Base-by-base conservation (phyloP, 2,888 invertebrate genomes). In the Bombylius discolor region DNA sequence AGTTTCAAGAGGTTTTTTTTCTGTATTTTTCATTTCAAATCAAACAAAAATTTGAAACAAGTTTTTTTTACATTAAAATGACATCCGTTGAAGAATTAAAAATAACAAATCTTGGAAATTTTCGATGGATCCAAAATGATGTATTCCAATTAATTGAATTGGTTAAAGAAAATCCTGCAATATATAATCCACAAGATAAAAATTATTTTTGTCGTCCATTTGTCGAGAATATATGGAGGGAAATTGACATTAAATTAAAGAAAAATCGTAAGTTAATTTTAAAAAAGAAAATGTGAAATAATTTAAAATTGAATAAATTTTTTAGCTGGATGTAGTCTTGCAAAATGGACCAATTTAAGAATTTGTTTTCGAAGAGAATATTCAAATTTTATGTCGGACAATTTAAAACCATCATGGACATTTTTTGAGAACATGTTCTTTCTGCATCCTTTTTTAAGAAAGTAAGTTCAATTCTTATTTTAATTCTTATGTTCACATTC, bases 361-460 rank as follows among this genome's bases (percentile, higher is more conserved):
- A 70, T 71, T 42, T 70, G 70, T 0, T 72, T 73, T 58, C 66
- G 73, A 4, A 65, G 72, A n/a, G 72, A 72, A 56, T 72, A 70
- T 56, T 68, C 69, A 5, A 70, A 67, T 52, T 70, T 67, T 56
- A 61, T 70, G 52, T 69, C 70, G 36, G 70, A 70, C 57, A 70
- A 71, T 59, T 66, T 68, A 3, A 67, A 69, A 3, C 70, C 72
- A 0, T 70, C 70, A 48, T 73, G 73, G 73, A 67, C 69, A 4
- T 73, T 68, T 58, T 72, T 72, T 51, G 70, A 73, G 55, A 69
- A 70, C 13, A 73, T 72, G 72, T 68, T 70, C 55, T 72, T 72
- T 42, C 55, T 72, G 52, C 70, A 70, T 64, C 69, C 71, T 1
- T 72, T 67, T 57, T 57, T 72, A 47, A 65, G 72, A n/a, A 72